Base-by-base conservation (phyloP, 2,113 vertebrate species). In the Coregonus clupeaformis region DNA sequence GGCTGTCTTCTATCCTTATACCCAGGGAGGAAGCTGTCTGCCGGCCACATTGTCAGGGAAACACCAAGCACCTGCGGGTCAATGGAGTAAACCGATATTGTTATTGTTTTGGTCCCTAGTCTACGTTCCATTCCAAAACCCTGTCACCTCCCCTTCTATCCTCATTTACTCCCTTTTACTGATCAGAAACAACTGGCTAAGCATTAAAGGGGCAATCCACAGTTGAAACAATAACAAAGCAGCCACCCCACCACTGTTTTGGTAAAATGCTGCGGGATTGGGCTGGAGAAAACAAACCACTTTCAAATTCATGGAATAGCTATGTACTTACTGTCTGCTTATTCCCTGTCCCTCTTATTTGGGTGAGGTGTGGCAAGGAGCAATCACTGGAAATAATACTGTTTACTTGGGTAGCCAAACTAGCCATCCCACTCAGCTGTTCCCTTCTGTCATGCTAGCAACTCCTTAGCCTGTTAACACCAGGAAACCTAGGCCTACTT, bases 51-150 rank as follows among this genome's bases (percentile, higher is more conserved):
- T 88, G 83, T 86, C 77, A 73, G 69, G 67, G 49, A 65, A 69
- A 75, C 67, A 49, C 70, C 80, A 71, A 84, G 81, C 86, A 90
- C 85, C 87, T 84, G 85, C 68, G 69, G 68, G 75, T 73, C 59
- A 76, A 11, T 77, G 69, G 63, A 73, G 86, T 83, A 89, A 88
- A 77, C 75, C 22, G 84, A 89, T 84, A 80, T 62, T n/a, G 67
- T 24, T 80, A 80, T 71, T 87, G 83, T 87, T 73, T n/a, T 2
- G 62, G 60, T 69, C 80, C 64, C 78, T 75, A 47, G 74, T 57
- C 55, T 24, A 57, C 59, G 11, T 83, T 85, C 81, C 75, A 85
- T 85, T 89, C 65, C 70, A 82, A 67, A 11, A 13, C 9, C n/a
- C 29, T 25, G 66, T 66, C 62, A 13, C 76, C 30, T 5, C 64